Conservation (phyloP, 2,797 vertebrate species). For the Apodemus agrarius region DNA sequence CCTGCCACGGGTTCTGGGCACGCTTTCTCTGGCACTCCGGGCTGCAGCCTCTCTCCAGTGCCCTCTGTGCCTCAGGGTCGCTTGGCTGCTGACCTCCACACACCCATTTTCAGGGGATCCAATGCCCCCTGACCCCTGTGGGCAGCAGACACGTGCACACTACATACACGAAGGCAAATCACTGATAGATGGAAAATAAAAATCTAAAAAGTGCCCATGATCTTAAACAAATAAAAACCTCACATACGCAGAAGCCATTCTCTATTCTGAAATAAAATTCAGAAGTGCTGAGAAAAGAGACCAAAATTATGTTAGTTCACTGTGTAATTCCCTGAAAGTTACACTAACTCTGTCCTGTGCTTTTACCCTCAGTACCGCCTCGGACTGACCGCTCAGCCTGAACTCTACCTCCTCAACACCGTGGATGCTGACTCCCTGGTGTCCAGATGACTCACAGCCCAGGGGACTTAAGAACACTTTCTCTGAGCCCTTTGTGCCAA, state of each 20-base stretch:
- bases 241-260: not conserved
- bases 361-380: constrained; percentile 85
- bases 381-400: constrained; percentile 87
- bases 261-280: constrained; percentile 39
- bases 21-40: not conserved
- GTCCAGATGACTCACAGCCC: constrained; percentile 83
- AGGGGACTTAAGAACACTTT: not conserved
- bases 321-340: not conserved
- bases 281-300: not conserved
- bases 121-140: not conserved
- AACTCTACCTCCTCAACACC: constrained; percentile 92
- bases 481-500: constrained; percentile 6
- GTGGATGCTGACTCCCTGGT: constrained; percentile 85
- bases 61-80: not conserved
- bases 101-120: not conserved
- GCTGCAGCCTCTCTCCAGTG: not conserved
- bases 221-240: not conserved
- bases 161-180: not conserved
- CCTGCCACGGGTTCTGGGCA: not conserved
- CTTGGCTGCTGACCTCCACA: not conserved
- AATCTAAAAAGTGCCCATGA: not conserved
- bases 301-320: not conserved
- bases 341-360: constrained; percentile 40
- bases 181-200: not conserved
- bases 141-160: not conserved